Evolutionary conservation across 2,888 invertebrate species (phyloP).

Genomic region (Drosophila infuscata): DNA sequence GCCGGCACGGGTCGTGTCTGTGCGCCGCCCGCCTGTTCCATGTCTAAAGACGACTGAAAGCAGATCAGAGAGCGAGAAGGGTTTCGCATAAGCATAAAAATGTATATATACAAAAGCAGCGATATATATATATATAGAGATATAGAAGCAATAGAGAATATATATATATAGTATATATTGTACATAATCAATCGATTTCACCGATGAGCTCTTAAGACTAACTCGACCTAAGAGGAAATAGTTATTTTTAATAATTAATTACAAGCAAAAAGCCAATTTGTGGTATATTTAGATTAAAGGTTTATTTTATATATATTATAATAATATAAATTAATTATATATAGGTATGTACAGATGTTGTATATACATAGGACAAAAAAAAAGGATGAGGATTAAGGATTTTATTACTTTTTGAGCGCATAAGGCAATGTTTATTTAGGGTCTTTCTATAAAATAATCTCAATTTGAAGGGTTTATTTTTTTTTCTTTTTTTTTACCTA

Average conservation of each 20-base stretch:
- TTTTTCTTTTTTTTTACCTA: background rate
- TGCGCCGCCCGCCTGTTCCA: constrained; percentile 55
- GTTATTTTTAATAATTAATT: background rate
- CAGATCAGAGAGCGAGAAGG: constrained; percentile 2
- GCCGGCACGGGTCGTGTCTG: constrained; percentile 82
- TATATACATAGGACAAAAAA: background rate
- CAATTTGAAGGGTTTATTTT: background rate
- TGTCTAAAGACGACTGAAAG: constrained; percentile 32
- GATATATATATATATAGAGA: background rate
- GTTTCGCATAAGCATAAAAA: constrained; percentile 28
- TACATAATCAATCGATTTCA: background rate
- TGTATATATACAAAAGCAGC: constrained; percentile 30
- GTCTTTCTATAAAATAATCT: background rate
- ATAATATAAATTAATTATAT: background rate
- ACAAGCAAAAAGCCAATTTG: background rate
- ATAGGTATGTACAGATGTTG: background rate
- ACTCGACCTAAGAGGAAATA: background rate
- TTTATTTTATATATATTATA: background rate
- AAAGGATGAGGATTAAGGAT: too few species aligned
- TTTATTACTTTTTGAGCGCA: background rate
- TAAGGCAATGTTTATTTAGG: too few species aligned
- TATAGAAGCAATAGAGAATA: background rate
- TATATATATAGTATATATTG: background rate
- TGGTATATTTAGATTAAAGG: background rate
- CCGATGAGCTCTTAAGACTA: background rate